These are phyloP conservation scores for Enteromius trimaculatus DNA, from an alignment of 2,797 vertebrate genomes.

Conservation along the genomic window DNA sequence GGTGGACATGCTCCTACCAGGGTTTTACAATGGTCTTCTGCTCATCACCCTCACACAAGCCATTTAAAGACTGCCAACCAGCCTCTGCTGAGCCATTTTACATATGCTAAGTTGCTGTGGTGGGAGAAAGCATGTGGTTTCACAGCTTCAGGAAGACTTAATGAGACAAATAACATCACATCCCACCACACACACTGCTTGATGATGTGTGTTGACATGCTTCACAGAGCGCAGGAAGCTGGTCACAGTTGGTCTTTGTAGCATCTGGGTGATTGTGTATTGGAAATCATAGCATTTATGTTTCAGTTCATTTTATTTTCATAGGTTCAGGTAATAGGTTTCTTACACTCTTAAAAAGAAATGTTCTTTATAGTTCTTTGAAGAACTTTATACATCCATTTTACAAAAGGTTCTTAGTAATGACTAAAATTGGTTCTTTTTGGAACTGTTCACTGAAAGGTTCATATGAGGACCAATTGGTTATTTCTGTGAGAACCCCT, in stretches of 20 bases:
- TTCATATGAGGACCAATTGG: neutral
- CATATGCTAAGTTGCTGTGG: slow-evolving; percentile 55
- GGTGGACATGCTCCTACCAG: slow-evolving; percentile 79
- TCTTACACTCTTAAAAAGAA: neutral
- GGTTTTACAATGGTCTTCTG: slow-evolving; percentile 75
- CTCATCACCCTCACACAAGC: slow-evolving; percentile 52
- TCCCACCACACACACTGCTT: slow-evolving; percentile 40
- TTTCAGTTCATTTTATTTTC: neutral
- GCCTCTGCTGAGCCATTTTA: slow-evolving; percentile 54
- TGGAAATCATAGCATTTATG: neutral
- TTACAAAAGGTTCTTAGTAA: neutral
- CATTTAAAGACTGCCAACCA: slow-evolving; percentile 57
- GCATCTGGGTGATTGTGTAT: neutral
- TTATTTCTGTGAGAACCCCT: neutral
- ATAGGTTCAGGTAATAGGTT: neutral
- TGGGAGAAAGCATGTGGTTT: slow-evolving; percentile 41
- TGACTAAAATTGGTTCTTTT: neutral
- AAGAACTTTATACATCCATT: neutral
- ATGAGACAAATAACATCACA: slow-evolving; percentile 32
- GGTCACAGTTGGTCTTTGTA: neutral
- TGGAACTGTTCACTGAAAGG: neutral
- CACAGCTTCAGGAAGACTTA: slow-evolving; percentile 32
- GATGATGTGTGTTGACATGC: slow-evolving; percentile 21
- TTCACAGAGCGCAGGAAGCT: neutral
- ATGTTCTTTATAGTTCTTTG: neutral